These are phyloP conservation scores for Psylliodes chrysocephalus DNA, from an alignment of 2,888 invertebrate genomes.

Conservation along the genomic window DNA sequence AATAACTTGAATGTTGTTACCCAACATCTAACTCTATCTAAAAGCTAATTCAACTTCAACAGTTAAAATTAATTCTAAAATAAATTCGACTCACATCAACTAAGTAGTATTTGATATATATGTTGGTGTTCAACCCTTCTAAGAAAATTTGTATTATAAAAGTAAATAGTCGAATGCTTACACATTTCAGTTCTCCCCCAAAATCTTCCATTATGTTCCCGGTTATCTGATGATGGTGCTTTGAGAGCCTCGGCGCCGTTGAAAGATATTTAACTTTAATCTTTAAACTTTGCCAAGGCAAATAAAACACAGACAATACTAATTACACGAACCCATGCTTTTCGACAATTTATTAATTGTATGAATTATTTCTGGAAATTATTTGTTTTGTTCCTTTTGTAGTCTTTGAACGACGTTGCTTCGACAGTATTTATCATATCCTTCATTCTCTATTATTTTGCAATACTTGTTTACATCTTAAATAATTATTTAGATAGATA, in stretches of 20 bases:
- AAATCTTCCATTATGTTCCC: neutral
- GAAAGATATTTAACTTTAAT: slow-evolving; percentile 13
- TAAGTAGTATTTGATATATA: neutral
- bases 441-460: no score
- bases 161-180: neutral
- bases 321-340: slow-evolving; percentile 8
- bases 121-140: neutral
- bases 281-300: slow-evolving; percentile 10
- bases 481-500: no score
- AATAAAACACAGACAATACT: slow-evolving; percentile 12
- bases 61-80: neutral
- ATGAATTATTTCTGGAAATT: neutral
- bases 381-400: neutral
- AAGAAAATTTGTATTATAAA: neutral
- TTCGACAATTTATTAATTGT: slow-evolving; percentile 6
- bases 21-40: no score
- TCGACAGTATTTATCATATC: no score
- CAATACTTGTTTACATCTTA: no score
- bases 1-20: no score
- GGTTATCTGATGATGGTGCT: slow-evolving; percentile 12
- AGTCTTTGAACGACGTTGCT: no score
- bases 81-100: neutral
- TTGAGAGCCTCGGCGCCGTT: neutral
- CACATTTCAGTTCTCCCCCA: neutral
- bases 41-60: neutral